phyloP scores from a whole-genome alignment of 1,140 invertebrate genomes.

The Psilanteris sp. region DNA sequence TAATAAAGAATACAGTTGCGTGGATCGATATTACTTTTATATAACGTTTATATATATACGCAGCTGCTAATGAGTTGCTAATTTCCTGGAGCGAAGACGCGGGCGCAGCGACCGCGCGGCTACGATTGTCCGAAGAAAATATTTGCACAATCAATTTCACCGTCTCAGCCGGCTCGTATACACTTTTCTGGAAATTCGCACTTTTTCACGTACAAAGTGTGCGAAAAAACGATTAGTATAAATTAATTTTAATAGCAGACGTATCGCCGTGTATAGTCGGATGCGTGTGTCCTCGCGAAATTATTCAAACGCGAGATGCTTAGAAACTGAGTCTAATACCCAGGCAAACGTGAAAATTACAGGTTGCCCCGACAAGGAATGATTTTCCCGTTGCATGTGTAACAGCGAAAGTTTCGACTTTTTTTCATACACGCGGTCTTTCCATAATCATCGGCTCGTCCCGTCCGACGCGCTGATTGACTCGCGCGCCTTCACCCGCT shows the following conservation, averaged over 20 bases:
- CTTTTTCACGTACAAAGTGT: conserved; percentile 21
- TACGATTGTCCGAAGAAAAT: too few relatives aligned
- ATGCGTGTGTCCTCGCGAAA: conserved; percentile 9
- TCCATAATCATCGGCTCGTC: conserved; percentile 52
- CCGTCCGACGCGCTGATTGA: conserved; percentile 49
- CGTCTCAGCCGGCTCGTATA: too few relatives aligned
- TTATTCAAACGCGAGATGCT: conserved; percentile 16
- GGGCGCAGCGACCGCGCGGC: too few relatives aligned
- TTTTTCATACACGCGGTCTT: conserved; percentile 29
- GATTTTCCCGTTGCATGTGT: conserved; percentile 64
- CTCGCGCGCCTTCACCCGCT: conserved; percentile 16
- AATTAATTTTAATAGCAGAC: conserved; percentile 1
- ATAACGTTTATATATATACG: too few relatives aligned
- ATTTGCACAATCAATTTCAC: too few relatives aligned
- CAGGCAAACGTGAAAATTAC: conserved; percentile 50
- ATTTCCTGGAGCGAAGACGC: too few relatives aligned
- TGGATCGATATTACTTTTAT: too few relatives aligned
- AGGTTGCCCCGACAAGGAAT: conserved; percentile 38
- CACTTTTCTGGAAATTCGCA: too few relatives aligned
- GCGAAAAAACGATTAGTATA: conserved; percentile 18
- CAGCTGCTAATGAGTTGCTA: too few relatives aligned
- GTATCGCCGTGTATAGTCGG: too few relatives aligned
- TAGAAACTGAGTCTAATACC: conserved; percentile 19
- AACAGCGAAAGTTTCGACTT: conserved; percentile 58
- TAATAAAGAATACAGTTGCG: too few relatives aligned